A percentile compares a stretch with the other conserved stretches of the same genome.
Conservation (phyloP, 2,888 invertebrate genomes). For the Siphlonurus alternatus region DNA sequence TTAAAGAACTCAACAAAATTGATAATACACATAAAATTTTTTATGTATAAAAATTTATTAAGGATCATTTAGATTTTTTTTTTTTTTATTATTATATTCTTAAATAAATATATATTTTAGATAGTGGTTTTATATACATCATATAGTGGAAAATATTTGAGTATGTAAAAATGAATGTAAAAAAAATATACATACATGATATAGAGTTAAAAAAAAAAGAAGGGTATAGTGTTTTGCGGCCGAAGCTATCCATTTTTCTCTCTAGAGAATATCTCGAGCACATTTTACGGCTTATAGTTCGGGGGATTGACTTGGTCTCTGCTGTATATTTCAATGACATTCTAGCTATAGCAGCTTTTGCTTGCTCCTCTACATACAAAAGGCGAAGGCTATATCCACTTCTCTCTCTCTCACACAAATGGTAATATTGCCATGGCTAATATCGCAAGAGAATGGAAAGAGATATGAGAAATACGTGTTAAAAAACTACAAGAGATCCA, state of each 20-base stretch:
- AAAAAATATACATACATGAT: too few relatives aligned
- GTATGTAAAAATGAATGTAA: too few relatives aligned
- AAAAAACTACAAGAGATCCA: constrained; percentile 3
- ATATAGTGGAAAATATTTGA: too few relatives aligned
- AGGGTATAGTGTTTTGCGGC: background rate
- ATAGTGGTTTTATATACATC: too few relatives aligned
- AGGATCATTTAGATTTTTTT: too few relatives aligned
- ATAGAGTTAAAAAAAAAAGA: background rate
- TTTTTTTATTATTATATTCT: too few relatives aligned
- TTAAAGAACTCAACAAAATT: too few relatives aligned
- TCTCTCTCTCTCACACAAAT: background rate
- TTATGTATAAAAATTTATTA: too few relatives aligned
- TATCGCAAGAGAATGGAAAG: background rate
- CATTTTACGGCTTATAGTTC: constrained; percentile 2
- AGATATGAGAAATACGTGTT: background rate
- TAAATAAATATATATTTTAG: too few relatives aligned
- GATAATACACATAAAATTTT: too few relatives aligned
- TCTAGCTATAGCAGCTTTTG: background rate
- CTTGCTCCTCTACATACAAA: background rate
- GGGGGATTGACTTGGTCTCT: background rate
- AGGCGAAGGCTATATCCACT: background rate
- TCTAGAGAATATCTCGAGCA: background rate
- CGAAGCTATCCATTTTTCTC: background rate
- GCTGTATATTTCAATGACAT: background rate
- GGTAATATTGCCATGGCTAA: background rate